phyloP scores from a whole-genome alignment of 1,140 invertebrate species.

The Dreissena polymorpha region DNA sequence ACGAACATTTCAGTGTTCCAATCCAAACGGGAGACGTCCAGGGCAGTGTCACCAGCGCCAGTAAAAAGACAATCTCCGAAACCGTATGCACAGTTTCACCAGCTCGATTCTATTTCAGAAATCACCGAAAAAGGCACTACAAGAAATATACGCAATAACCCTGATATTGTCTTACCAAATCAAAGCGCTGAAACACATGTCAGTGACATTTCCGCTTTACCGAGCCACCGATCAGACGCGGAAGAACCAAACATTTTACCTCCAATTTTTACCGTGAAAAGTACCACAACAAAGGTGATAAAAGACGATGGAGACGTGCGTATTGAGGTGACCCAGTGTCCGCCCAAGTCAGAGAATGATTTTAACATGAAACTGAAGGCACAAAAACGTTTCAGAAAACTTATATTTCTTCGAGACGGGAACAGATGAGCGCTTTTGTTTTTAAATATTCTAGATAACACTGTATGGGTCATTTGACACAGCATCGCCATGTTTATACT shows the following conservation, averaged over 20 bases:
- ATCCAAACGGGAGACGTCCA: slow-evolving; percentile 1
- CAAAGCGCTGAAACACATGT: neutral
- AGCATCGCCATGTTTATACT: too few species aligned
- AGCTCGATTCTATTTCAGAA: neutral
- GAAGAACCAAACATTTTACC: neutral
- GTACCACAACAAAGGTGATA: slow-evolving; percentile 36
- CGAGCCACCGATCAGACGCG: neutral
- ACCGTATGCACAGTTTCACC: neutral
- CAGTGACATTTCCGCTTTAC: neutral
- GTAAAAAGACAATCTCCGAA: slow-evolving; percentile 19
- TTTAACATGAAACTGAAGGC: slow-evolving; percentile 35
- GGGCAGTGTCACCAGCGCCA: slow-evolving; percentile 28
- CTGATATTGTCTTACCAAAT: too few species aligned
- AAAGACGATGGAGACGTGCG: slow-evolving; percentile 43
- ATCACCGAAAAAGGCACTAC: neutral
- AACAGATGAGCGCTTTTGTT: neutral
- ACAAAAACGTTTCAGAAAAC: slow-evolving; percentile 47
- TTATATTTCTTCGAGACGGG: slow-evolving; percentile 39
- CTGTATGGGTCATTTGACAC: too few species aligned
- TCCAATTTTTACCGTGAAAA: slow-evolving; percentile 1
- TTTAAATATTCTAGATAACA: neutral
- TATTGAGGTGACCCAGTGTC: slow-evolving; percentile 51
- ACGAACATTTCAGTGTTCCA: neutral
- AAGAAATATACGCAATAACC: neutral
- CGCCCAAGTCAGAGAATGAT: slow-evolving; percentile 28